Evolutionary conservation across 2,888 invertebrate genomes (phyloP), one percentile per base, ranked within the genome.

Genomic region (Drosophila mettleri): DNA sequence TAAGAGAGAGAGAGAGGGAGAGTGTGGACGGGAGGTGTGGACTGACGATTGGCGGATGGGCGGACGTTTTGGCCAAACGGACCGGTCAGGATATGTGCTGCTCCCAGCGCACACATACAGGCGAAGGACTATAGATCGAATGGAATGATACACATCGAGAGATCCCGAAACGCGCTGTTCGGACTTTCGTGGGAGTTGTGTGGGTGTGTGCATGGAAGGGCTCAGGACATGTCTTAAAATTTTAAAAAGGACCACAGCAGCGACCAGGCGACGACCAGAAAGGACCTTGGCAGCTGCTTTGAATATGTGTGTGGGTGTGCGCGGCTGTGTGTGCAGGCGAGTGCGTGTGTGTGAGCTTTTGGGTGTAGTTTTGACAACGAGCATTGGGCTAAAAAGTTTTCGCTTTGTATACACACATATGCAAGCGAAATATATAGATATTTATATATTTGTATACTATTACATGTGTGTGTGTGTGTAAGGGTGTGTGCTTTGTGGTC

Each of bases 351-450:
- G 59, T 62, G 64, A 73, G 69, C 80, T 68, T 66, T 67, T 69
- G 88, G 80, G 80, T 88, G 83, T 83, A 86, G 83, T 83, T 83
- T 83, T 86, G 88, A 86, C 87, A 88, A 83, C 77, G 69, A 83
- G 83, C 76, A 80, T 74, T 70, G 79, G 76, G 71, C 75, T 64
- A 66, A 59, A 78, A 74, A 78, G 59, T 78, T 77, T 77, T 16
- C 55, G 52, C 63, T 43, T 51, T 48, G 45, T 62, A 39, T 54
- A 54, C 49, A 38, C 20, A 53, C 48, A 34, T 41, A 24, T 52
- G 22, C 38, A 73, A 54, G 45, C 29, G 16, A 29, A 7, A 18
- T 16, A 45, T 29, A 45, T 45, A 45, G 29, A 45, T 45, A 45
- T 45, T 18, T 45, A 45, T 45, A 18, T 45, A 45, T 29, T 16